Conservation (phyloP, 92 coral and sea anemone genomes). For the Siderastrea siderea region DNA sequence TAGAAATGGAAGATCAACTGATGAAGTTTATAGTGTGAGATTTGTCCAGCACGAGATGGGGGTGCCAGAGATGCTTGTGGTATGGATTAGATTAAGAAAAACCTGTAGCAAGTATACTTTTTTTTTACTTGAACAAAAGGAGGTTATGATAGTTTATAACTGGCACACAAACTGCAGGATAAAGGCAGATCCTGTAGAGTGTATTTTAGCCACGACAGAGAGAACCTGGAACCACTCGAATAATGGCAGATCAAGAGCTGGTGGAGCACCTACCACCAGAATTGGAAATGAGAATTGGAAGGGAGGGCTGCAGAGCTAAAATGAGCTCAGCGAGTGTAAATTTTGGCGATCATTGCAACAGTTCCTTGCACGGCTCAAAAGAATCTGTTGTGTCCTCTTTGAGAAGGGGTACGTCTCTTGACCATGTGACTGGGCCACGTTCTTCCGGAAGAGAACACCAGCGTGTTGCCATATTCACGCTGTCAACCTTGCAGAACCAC, state of each 20-base stretch:
- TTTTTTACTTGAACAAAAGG: slow-evolving; percentile 34
- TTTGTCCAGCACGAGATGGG: slow-evolving; percentile 23
- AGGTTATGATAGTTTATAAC: slow-evolving; percentile 37
- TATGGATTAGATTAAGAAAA: not conserved
- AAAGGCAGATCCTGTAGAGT: slow-evolving; percentile 18
- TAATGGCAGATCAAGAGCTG: slow-evolving; percentile 39
- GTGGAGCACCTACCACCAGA: slow-evolving; percentile 49
- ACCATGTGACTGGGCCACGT: too few relatives aligned
- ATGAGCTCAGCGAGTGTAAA: too few relatives aligned
- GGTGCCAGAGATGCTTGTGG: not conserved
- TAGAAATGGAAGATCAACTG: not conserved
- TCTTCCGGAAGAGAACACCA: too few relatives aligned
- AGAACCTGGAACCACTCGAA: slow-evolving; percentile 1
- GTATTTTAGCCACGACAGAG: slow-evolving; percentile 4
- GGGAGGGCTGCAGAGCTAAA: not conserved
- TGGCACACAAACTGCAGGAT: slow-evolving; percentile 33
- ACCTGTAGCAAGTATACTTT: not conserved
- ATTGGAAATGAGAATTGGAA: slow-evolving; percentile 19
- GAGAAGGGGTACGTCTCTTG: too few relatives aligned
- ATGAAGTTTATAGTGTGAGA: slow-evolving; percentile 14
- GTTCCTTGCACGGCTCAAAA: too few relatives aligned
- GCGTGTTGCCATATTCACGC: too few relatives aligned
- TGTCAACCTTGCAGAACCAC: too few relatives aligned
- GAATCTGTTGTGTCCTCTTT: too few relatives aligned
- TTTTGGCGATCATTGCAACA: too few relatives aligned